Percentiles rank a stretch among this genome's conserved stretches.
phyloP scores from a whole-genome alignment of 2,888 invertebrate species.

The Tetropium fuscum region DNA sequence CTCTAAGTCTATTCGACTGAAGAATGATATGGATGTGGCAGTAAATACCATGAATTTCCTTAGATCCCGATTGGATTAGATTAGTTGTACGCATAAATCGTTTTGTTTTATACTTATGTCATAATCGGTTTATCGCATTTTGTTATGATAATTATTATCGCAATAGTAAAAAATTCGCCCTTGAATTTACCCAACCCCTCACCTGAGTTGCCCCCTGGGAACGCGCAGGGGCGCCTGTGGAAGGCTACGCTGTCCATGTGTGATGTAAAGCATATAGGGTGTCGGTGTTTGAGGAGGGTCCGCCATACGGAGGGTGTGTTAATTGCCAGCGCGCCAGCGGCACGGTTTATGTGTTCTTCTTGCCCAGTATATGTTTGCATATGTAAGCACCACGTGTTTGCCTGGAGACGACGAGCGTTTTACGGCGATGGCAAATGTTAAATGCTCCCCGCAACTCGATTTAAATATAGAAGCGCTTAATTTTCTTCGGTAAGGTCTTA shows the following conservation, averaged over 20 bases:
- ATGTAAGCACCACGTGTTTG: constrained; percentile 56
- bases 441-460: constrained; percentile 33
- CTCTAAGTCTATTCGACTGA: too few species aligned
- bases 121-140: too few species aligned
- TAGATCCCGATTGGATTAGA: too few species aligned
- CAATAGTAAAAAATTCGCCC: too few species aligned
- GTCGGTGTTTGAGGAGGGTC: constrained; percentile 56
- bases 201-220: too few species aligned
- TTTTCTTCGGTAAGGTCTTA: constrained; percentile 14
- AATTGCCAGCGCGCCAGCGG: constrained; percentile 58
- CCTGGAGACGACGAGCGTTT: constrained; percentile 38
- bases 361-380: constrained; percentile 52
- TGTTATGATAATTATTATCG: too few species aligned
- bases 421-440: constrained; percentile 27
- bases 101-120: too few species aligned
- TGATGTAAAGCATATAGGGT: constrained; percentile 45
- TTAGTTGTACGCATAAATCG: too few species aligned
- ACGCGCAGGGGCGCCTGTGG: not conserved
- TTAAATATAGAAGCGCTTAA: constrained; percentile 34
- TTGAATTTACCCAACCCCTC: too few species aligned
- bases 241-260: constrained; percentile 35
- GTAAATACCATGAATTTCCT: too few species aligned
- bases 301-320: constrained; percentile 58
- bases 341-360: constrained; percentile 39
- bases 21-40: too few species aligned